Base-by-base conservation (phyloP, 1,140 invertebrate species). In the Druon quercuslanigerum region DNA sequence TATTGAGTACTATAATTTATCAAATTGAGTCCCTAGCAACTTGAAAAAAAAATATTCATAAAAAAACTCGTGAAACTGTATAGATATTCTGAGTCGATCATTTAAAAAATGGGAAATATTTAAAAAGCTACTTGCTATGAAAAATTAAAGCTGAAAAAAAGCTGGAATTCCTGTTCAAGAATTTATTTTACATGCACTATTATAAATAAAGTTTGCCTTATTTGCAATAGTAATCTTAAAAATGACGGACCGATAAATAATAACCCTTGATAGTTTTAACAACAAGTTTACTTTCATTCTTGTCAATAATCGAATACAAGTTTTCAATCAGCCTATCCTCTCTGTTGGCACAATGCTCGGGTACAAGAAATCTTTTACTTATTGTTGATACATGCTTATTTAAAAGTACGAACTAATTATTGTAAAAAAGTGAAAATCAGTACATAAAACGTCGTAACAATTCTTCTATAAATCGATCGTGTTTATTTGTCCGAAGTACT, bases 311-410 rank as follows among this genome's bases (percentile, higher is more conserved):
- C 20, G 19, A 60, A 60, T 60, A 25, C 20, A 60, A 25, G 19
- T 25, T 60, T 60, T 60, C 25, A 60, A 60, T 60, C 25, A 60
- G 57, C 20, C 19, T 25, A 25, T 60, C 20, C 25, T 60, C 20
- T 60, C 19, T 60, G 11, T 60, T 33, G 57, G 57, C 57, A 60
- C 57, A 60, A 25, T 20, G 20, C 14, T 25, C 12, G 57, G 8
- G 54, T 56, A 60, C 25, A 33, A 33, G 19, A 57, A 57, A 57
- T 57, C 11, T 33, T 60, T 60, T 33, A 12, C 11, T 60, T 60
- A 33, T 25, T 60, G 40, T 46, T 46, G 40, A 46, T 46, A 46
- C 40, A 46, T 46, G 40, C 0, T 46, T 46, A 46, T 25, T 60
- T 14, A n/a, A 56, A 56, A 56, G 9, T 56, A 56, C 9, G 17